Evolutionary conservation across 2,888 invertebrate species (phyloP).

Genomic region (Halocaridina rubra): DNA sequence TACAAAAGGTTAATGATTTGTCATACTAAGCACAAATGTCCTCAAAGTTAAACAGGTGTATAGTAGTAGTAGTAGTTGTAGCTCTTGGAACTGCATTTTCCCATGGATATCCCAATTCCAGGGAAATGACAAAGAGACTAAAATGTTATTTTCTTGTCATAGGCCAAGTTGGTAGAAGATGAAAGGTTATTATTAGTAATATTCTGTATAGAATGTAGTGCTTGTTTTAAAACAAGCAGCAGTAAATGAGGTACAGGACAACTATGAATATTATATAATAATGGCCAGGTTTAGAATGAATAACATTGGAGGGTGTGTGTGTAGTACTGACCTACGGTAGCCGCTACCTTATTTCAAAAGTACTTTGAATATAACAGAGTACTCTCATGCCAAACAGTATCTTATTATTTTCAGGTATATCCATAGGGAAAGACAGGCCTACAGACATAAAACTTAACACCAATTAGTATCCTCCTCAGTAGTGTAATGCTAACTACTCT

Average conservation of each 20-base stretch:
- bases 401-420: neutral
- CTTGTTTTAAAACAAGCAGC: conserved; percentile 8
- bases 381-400: neutral
- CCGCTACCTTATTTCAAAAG: neutral
- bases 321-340: conserved; percentile 21
- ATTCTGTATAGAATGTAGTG: neutral
- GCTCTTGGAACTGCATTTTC: conserved; percentile 44
- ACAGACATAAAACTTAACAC: conserved; percentile 50
- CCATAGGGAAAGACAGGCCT: conserved; percentile 41
- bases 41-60: conserved; percentile 50
- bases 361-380: neutral
- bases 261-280: conserved; percentile 30
- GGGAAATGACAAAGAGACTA: neutral
- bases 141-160: neutral
- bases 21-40: conserved; percentile 59
- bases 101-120: conserved; percentile 46
- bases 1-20: conserved; percentile 61
- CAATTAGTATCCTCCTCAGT: conserved; percentile 47
- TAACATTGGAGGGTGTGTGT: conserved; percentile 28
- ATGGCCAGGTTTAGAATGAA: neutral
- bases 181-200: too few relatives aligned
- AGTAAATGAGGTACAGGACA: conserved; percentile 41
- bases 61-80: too few relatives aligned
- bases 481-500: conserved; percentile 38
- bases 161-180: neutral